Conservation (phyloP, 1,140 invertebrate genomes). For the Paraescarpia echinospica region DNA sequence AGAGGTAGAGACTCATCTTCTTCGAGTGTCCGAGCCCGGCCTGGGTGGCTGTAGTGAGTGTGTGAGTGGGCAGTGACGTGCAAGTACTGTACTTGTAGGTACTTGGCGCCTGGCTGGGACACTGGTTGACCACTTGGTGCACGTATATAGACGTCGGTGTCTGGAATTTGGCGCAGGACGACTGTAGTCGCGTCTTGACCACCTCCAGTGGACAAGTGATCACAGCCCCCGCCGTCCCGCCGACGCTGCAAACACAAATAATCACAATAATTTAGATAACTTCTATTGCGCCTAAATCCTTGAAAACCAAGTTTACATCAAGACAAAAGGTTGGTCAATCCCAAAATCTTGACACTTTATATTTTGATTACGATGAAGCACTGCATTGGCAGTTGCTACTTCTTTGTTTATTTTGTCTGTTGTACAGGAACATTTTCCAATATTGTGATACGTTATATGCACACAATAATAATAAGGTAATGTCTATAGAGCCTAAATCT, state of each 20-base stretch:
- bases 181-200: constrained; percentile 96
- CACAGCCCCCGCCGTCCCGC: constrained; percentile 92
- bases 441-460: too few relatives aligned
- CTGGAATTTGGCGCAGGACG: constrained; percentile 65
- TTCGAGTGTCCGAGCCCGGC: background rate
- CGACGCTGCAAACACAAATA: constrained; percentile 69
- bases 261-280: background rate
- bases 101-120: background rate
- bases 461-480: too few relatives aligned
- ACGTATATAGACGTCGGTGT: background rate
- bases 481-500: too few relatives aligned
- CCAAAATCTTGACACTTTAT: too few relatives aligned
- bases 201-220: constrained; percentile 98
- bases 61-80: background rate
- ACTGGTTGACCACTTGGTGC: background rate
- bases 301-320: too few relatives aligned
- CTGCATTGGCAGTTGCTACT: too few relatives aligned
- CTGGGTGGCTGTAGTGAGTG: background rate
- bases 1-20: background rate
- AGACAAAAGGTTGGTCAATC: too few relatives aligned
- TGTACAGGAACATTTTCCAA: too few relatives aligned
- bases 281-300: too few relatives aligned
- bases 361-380: too few relatives aligned
- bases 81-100: background rate
- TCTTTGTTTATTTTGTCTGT: too few relatives aligned